phyloP scores from a whole-genome alignment of 2,797 vertebrate genomes.

The Oreortyx pictus region DNA sequence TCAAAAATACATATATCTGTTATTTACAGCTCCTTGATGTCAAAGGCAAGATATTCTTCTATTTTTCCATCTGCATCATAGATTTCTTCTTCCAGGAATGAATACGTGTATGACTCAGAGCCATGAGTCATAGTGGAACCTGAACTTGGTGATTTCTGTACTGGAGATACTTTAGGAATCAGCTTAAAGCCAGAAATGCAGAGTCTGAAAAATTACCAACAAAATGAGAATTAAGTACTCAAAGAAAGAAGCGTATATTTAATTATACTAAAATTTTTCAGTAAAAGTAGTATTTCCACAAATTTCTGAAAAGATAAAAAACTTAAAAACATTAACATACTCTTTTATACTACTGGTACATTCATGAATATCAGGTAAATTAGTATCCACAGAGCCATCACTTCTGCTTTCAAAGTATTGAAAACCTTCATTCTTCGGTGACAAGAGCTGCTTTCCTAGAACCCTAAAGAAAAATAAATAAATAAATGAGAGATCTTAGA shows the following conservation, averaged over 20 bases:
- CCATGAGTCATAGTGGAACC: background rate
- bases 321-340: constrained; percentile 72
- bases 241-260: background rate
- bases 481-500: background rate
- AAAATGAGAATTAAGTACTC: background rate
- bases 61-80: constrained; percentile 84
- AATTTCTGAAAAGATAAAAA: background rate
- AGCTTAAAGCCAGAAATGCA: constrained; percentile 82
- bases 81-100: constrained; percentile 84
- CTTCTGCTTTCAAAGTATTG: constrained; percentile 77
- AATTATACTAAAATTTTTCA: background rate
- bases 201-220: constrained; percentile 71
- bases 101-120: constrained; percentile 4
- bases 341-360: constrained; percentile 64
- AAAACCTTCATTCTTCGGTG: constrained; percentile 84
- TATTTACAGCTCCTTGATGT: constrained; percentile 83
- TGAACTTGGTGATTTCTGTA: constrained; percentile 14
- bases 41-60: constrained; percentile 88
- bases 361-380: constrained; percentile 35
- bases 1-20: background rate
- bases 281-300: background rate
- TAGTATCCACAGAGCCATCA: background rate
- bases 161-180: constrained; percentile 56
- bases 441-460: constrained; percentile 83
- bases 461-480: constrained; percentile 72